Evolutionary conservation across 2,888 invertebrate species (phyloP).

Genomic region (Cyrtodaria siliqua): DNA sequence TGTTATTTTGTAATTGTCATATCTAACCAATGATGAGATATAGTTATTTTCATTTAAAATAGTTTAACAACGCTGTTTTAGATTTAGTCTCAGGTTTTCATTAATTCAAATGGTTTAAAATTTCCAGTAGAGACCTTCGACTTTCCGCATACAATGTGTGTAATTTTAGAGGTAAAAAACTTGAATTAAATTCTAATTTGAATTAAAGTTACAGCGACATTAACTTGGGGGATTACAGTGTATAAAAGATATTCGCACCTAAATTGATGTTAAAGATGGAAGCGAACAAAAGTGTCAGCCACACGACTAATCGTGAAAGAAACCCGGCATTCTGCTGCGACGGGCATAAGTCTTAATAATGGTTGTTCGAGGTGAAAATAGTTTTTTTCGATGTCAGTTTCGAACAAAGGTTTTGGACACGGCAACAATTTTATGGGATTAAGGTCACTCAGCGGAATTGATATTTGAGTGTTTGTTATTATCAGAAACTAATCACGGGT

Average conservation of each 20-base stretch:
- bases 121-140: too few species aligned
- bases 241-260: slow-evolving; percentile 8
- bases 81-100: too few species aligned
- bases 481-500: too few species aligned
- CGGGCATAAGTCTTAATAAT: slow-evolving; percentile 5
- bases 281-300: slow-evolving; percentile 39
- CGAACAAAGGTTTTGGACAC: not conserved
- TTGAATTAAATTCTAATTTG: too few species aligned
- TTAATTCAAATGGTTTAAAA: too few species aligned
- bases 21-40: too few species aligned
- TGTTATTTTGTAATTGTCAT: too few species aligned
- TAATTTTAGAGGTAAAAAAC: too few species aligned
- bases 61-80: too few species aligned
- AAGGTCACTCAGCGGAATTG: not conserved
- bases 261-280: not conserved
- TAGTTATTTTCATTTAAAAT: too few species aligned
- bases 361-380: not conserved
- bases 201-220: slow-evolving; percentile 5
- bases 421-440: not conserved
- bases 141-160: too few species aligned
- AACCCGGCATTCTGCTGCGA: not conserved
- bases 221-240: not conserved
- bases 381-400: slow-evolving; percentile 7
- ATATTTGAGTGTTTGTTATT: not conserved
- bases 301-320: not conserved